Evolutionary conservation across 2,113 vertebrate genomes (phyloP), one percentile per base, ranked within the genome.

Genomic region (Ageneiosus marmoratus): DNA sequence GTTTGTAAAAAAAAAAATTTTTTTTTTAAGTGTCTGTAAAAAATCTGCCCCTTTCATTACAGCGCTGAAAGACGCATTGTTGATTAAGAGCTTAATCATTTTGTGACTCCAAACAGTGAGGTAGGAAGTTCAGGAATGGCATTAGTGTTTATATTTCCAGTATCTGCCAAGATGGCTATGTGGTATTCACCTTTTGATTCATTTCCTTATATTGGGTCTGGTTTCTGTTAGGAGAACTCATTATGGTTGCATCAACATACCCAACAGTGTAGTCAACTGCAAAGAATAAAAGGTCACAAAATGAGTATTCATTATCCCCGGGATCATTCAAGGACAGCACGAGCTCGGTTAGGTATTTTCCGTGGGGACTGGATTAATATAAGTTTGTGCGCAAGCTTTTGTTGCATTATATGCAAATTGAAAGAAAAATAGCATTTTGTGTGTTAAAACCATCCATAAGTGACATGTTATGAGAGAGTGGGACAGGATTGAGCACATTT

Each of bases 291-390:
- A 41, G 29, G 60, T 50, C 77, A 67, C 76, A 15, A 78, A 56
- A 79, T 76, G 50, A 51, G 55, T 37, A 12, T 48, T 74, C 50
- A 79, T 80, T 79, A 60, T 55, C 15, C 70, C 53, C 63, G 41
- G 62, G 29, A 48, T 67, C 44, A 79, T 32, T 82, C 75, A 44
- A 60, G 27, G 32, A 32, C 34, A 56, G 51, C 32, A 72, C 34
- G 27, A 20, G 6, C 77, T 78, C 50, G 70, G 50, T 60, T 67
- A 65, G 75, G 46, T 65, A 50, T 84, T 65, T 78, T 80, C 55
- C 16, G 32, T 74, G 29, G 20, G 41, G 75, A 41, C n/a, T 56
- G 37, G 34, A 72, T 74, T 53, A 74, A 84, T 11, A 12, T 24
- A 15, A 27, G 29, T 50, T 29, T 81, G 22, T 46, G 70, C 56